These are phyloP conservation scores for Hippocampus comes DNA, from an alignment of 2,113 vertebrate genomes.

Conservation along the genomic window DNA sequence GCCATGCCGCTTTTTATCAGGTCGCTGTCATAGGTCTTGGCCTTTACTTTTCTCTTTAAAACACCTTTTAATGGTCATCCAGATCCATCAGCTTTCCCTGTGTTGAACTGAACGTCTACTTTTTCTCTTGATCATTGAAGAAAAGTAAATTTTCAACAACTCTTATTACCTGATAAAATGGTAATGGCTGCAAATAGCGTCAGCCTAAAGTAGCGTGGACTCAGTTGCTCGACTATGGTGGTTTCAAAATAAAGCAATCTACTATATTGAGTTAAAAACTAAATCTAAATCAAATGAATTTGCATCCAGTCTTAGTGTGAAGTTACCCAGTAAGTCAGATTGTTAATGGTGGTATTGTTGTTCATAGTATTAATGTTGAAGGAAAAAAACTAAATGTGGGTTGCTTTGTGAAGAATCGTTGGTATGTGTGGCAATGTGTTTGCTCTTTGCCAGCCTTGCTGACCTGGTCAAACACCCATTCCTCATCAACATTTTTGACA, in stretches of 20 bases:
- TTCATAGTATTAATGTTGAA: not conserved
- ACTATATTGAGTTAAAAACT: constrained; percentile 11
- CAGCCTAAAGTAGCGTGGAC: not conserved
- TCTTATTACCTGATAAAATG: constrained; percentile 48
- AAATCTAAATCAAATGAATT: constrained; percentile 7
- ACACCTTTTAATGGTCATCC: constrained; percentile 12
- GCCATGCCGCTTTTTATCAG: constrained; percentile 72
- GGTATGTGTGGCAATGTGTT: constrained; percentile 95
- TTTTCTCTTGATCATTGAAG: not conserved
- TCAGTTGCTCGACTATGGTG: not conserved
- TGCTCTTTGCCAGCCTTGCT: constrained; percentile 86
- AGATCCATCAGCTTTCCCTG: constrained; percentile 5
- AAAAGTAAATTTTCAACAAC: not conserved
- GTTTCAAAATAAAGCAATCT: constrained; percentile 1
- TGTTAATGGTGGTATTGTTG: not conserved
- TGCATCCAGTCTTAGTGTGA: constrained; percentile 6
- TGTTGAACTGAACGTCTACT: not conserved
- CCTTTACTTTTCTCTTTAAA: not conserved
- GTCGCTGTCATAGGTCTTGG: constrained; percentile 70
- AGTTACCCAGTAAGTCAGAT: not conserved
- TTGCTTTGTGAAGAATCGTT: constrained; percentile 47
- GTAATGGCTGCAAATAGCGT: constrained; percentile 23
- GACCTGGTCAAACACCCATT: constrained; percentile 99
- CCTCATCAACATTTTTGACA: constrained; percentile 97
- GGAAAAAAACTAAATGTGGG: constrained; percentile 11